Evolutionary conservation across 1,140 invertebrate species (phyloP).

Genomic region (Lepidurus couesii): DNA sequence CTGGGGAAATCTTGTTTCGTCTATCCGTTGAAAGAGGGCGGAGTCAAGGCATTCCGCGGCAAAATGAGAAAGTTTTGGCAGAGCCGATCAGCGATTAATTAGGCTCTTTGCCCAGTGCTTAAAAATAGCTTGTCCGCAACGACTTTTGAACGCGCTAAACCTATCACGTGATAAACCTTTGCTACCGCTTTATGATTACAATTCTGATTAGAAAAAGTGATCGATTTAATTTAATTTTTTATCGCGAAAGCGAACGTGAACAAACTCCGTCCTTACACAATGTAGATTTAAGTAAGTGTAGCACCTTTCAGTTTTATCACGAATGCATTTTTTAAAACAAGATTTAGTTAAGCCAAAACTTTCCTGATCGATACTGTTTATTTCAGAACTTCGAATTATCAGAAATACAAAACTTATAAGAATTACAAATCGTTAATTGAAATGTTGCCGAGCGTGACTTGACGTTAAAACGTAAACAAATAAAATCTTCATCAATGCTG

Average conservation of each 20-base stretch:
- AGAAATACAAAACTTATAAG: too few relatives aligned
- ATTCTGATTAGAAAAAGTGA: background rate
- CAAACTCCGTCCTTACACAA: too few relatives aligned
- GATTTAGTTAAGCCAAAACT: too few relatives aligned
- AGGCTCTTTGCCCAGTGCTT: background rate
- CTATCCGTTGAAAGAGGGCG: background rate
- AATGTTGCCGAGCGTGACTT: slow-evolving; percentile 2
- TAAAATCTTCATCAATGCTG: background rate
- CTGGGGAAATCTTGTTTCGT: too few relatives aligned
- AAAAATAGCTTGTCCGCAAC: slow-evolving; percentile 12
- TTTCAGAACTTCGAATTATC: too few relatives aligned
- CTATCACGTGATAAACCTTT: background rate
- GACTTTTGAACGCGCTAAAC: background rate
- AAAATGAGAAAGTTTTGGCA: background rate
- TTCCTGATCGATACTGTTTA: too few relatives aligned
- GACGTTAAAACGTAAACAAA: background rate
- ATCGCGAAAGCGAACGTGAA: too few relatives aligned
- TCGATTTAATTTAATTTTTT: background rate
- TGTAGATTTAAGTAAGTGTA: too few relatives aligned
- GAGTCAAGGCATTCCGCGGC: background rate
- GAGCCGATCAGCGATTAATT: background rate
- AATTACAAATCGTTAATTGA: background rate
- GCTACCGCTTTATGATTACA: background rate
- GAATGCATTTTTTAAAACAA: too few relatives aligned
- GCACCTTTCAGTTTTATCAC: too few relatives aligned